These are phyloP conservation scores for Halcyon badia DNA, from an alignment of 2,797 vertebrate species.

Conservation along the genomic window DNA sequence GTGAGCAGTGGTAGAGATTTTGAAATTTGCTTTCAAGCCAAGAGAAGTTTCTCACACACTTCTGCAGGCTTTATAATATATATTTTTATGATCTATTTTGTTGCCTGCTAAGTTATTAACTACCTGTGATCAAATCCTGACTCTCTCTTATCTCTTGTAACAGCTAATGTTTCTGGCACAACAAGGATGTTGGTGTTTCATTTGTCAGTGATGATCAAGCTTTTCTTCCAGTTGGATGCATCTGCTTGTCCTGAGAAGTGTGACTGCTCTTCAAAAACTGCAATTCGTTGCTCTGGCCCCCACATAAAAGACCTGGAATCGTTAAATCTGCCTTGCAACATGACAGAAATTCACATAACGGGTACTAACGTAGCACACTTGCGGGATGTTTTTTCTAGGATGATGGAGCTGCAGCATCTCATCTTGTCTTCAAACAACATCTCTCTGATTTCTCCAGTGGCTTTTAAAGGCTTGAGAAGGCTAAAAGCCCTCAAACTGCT, in stretches of 20 bases:
- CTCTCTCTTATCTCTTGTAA: slow-evolving; percentile 50
- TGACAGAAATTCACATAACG: slow-evolving; percentile 77
- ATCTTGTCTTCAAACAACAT: slow-evolving; percentile 82
- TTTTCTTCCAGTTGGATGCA: slow-evolving; percentile 60
- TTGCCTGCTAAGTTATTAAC: neutral
- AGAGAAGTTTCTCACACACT: neutral
- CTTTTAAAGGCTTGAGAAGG: slow-evolving; percentile 82
- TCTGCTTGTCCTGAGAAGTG: slow-evolving; percentile 71
- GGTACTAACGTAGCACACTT: slow-evolving; percentile 71
- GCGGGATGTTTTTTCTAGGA: slow-evolving; percentile 78
- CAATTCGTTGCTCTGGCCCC: slow-evolving; percentile 45
- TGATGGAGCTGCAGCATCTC: slow-evolving; percentile 80
- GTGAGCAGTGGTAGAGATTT: neutral
- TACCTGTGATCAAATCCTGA: neutral
- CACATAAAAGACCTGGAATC: slow-evolving; percentile 51
- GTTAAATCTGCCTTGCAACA: slow-evolving; percentile 70
- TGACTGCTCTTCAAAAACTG: slow-evolving; percentile 53
- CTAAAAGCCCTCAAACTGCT: slow-evolving; percentile 85
- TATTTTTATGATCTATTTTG: neutral
- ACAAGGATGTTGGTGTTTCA: slow-evolving; percentile 28
- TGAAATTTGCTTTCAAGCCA: neutral
- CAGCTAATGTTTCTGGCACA: slow-evolving; percentile 47
- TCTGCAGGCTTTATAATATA: neutral
- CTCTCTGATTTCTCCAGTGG: slow-evolving; percentile 79
- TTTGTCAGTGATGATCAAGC: slow-evolving; percentile 57